Base-by-base conservation (phyloP, 2,888 invertebrate species). In the Scrobipalpa costella region DNA sequence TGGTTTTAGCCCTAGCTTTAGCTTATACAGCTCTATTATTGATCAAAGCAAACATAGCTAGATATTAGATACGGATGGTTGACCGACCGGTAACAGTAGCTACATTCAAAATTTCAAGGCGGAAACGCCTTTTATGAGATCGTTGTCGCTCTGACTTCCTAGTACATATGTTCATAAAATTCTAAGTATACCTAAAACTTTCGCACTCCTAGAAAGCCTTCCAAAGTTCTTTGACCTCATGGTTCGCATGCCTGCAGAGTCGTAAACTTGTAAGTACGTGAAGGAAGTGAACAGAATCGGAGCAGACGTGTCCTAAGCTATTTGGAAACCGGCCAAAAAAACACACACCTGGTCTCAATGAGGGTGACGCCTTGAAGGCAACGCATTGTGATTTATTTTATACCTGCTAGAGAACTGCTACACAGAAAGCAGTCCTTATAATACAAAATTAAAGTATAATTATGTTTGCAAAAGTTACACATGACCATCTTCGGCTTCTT, bases 251-350 rank as follows among this genome's bases (percentile, higher is more conserved):
- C 21, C 50, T 8, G 17, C 8, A 21, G 9, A 50, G 50, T 21
- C 50, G 50, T 50, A 50, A 50, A 50, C 19, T 21, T 19, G 9
- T 17, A 50, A 17, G 9, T 17, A 50, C 27, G 27, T 27, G 27
- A 50, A 7, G 21, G 50, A 50, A 17, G 19, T 21, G 50, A 17
- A 50, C 21, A 50, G 11, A 17, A 33, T 9, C 19, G 9, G 33
- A 13, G 21, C 2, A 55, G n/a, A 27, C 27, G 33, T 55, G 55
- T 55, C 33, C 7, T 33, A 55, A 55, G n/a, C 13, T 33, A 38
- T 38, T 38, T 57, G 57, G 57, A 57, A 17, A 38, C 8, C 1
- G 36, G 57, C 57, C 57, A 38, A 34, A 57, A 57, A 38, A 57
- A 57, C 34, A 27, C 13, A 55, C 55, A 55, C 55, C 55, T 55